Evolutionary conservation across 2,113 vertebrate genomes (phyloP).

Genomic region (Maccullochella peelii): DNA sequence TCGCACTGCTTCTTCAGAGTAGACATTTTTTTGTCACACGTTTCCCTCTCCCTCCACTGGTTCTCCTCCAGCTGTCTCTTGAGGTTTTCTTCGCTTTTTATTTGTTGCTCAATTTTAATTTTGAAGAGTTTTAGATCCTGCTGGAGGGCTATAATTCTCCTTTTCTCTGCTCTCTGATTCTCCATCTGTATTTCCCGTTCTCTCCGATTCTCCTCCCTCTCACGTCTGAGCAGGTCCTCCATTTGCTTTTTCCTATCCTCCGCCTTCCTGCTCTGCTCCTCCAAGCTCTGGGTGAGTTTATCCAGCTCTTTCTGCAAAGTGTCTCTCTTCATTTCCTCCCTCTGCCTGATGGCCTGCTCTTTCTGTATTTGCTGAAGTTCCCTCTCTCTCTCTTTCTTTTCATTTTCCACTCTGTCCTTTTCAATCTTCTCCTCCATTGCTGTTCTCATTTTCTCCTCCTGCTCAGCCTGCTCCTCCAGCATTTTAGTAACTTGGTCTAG

Average conservation of each 20-base stretch:
- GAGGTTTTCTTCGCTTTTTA: conserved; percentile 28
- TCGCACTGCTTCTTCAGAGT: conserved; percentile 21
- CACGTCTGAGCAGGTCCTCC: conserved; percentile 35
- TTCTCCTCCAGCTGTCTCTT: conserved; percentile 46
- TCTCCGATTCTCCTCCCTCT: conserved; percentile 56
- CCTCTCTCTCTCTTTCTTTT: conserved; percentile 51
- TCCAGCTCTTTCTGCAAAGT: conserved; percentile 63
- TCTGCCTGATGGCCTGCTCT: conserved; percentile 54
- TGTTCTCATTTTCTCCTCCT: conserved; percentile 39
- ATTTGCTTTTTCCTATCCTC: conserved; percentile 47
- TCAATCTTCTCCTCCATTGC: conserved; percentile 48
- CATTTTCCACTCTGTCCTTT: conserved; percentile 31
- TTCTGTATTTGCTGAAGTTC: conserved; percentile 48
- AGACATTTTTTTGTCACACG: conserved; percentile 7
- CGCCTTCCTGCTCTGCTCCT: conserved; percentile 51
- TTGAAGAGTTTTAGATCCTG: conserved; percentile 53
- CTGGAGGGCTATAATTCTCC: conserved; percentile 30
- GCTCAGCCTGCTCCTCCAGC: conserved; percentile 50
- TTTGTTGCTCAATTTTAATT: conserved; percentile 53
- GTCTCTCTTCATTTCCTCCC: conserved; percentile 54
- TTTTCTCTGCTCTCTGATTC: conserved; percentile 55
- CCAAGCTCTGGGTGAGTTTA: conserved; percentile 41
- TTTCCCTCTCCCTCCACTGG: conserved; percentile 21
- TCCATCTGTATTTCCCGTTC: conserved; percentile 53
- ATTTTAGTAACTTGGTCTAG: conserved; percentile 44